Base-by-base conservation (phyloP, 2,113 vertebrate species). In the Pelecanus crispus region DNA sequence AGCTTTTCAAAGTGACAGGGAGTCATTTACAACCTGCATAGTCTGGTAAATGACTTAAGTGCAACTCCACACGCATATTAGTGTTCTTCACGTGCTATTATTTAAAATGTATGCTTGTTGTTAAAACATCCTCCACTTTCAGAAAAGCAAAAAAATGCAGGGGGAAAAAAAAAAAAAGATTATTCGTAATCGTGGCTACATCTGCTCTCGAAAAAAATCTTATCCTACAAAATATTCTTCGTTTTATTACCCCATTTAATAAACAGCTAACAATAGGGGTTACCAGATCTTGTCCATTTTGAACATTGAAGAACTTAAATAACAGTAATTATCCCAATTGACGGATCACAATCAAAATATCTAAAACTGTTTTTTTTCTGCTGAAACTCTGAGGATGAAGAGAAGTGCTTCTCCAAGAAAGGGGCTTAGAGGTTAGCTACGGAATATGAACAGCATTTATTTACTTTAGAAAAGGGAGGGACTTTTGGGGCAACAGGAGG, bases 11-110 rank as follows among this genome's bases (percentile, higher is more conserved):
- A 84, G 28, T 65, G 73, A 72, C 88, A 91, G 44, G 68, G 65
- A 91, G 40, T 85, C 24, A 89, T 94, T 97, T 94, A 95, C n/a
- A 94, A 75, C 53, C 59, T 73, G 66, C 20, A 52, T 22, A 59
- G 65, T 34, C 44, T 75, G 75, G 82, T 36, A 71, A 88, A 75
- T 44, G 0, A 91, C 40, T 87, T 67, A 93, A 86, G 18, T 45
- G 19, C n/a, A 86, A 63, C 45, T 73, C 42, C n/a, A 73, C 7
- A 17, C 24, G 87, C 9, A 8, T 29, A 74, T 38, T 17, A 34
- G n/a, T 25, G 24, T 52, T 88, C 50, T 58, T 91, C 65, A 49
- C 1, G 1, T 16, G 19, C 36, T 36, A 59, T 62, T 74, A 91
- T 50, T 92, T 66, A 17, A 61, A 91, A 89, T 24, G 20, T 19